phyloP scores from a whole-genome alignment of 2,797 vertebrate genomes.

The Eulemur rubriventer region DNA sequence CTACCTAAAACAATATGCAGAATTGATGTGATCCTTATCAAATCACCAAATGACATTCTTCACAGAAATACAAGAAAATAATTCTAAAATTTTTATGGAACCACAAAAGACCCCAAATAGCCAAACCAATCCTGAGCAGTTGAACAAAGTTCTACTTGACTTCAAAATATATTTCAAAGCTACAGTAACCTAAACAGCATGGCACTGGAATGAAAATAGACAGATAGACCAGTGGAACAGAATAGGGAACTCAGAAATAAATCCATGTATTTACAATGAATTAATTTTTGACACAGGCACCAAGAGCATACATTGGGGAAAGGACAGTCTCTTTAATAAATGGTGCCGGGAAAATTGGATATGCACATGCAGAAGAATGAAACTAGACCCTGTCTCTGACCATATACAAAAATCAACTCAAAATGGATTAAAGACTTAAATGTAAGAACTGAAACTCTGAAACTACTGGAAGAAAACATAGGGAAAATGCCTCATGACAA shows the following conservation, averaged over 20 bases:
- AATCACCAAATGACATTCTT: neutral
- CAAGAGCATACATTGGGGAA: neutral
- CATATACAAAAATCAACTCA: neutral
- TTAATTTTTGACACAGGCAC: neutral
- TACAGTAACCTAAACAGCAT: neutral
- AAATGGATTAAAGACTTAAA: neutral
- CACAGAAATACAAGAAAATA: neutral
- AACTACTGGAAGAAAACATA: neutral
- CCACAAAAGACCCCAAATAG: neutral
- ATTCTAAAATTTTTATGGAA: neutral
- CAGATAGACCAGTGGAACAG: neutral
- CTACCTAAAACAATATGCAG: neutral
- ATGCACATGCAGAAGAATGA: neutral
- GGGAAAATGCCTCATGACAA: neutral
- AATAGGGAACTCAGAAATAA: neutral
- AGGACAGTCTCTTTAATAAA: neutral
- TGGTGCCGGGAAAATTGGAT: neutral
- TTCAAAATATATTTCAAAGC: neutral
- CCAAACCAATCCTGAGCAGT: neutral
- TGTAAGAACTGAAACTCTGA: neutral
- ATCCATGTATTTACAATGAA: neutral
- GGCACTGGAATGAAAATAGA: neutral
- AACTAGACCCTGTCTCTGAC: neutral
- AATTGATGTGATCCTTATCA: neutral
- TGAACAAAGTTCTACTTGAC: neutral